A percentile compares a stretch with the other conserved stretches of the same genome.
These are phyloP conservation scores for Paracanthobrama guichenoti DNA, from an alignment of 2,113 vertebrate genomes.

Conservation along the genomic window DNA sequence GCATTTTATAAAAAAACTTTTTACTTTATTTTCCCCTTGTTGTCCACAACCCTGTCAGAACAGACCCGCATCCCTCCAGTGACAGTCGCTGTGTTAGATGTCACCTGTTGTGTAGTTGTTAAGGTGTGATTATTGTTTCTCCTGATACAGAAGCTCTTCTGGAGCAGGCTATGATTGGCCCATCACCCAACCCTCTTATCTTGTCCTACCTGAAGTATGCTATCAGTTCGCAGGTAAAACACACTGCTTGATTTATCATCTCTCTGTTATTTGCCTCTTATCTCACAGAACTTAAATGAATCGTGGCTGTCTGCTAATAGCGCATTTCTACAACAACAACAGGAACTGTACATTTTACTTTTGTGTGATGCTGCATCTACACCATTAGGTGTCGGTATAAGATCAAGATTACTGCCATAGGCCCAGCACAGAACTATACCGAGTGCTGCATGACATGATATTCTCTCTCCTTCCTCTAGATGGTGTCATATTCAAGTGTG, in stretches of 20 bases:
- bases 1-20: not conserved
- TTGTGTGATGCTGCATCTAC: not conserved
- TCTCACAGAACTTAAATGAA: not conserved
- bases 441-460: not conserved
- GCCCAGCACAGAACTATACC: not conserved
- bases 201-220: slow-evolving; percentile 97
- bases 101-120: not conserved
- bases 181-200: slow-evolving; percentile 94
- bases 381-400: slow-evolving; percentile 11
- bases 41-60: not conserved
- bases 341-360: not conserved
- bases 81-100: not conserved
- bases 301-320: not conserved
- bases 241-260: not conserved
- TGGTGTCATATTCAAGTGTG: slow-evolving; percentile 97
- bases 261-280: not conserved
- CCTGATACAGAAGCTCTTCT: slow-evolving; percentile 86
- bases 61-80: not conserved
- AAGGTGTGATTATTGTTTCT: slow-evolving; percentile 16
- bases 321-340: not conserved
- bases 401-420: not conserved
- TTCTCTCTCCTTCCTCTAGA: slow-evolving; percentile 73
- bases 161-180: slow-evolving; percentile 97
- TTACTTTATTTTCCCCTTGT: not conserved
- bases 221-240: slow-evolving; percentile 92